Percentiles rank a stretch among this genome's conserved stretches.
phyloP scores from a whole-genome alignment of 2,888 invertebrate species.

The Drosophila tanythrix region DNA sequence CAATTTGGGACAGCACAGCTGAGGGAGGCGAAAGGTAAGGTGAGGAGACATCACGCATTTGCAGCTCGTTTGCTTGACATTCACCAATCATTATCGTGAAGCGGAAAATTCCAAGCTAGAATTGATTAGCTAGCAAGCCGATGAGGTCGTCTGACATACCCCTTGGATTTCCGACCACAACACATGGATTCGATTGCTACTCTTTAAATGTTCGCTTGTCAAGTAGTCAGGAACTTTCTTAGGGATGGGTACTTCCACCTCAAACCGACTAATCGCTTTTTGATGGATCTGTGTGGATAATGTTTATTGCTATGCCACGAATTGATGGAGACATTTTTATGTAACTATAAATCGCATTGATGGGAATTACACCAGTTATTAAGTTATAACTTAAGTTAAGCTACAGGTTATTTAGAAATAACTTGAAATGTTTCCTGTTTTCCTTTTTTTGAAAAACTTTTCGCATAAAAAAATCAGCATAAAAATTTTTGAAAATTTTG shows the following conservation, averaged over 20 bases:
- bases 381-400: background rate
- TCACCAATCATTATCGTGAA: slow-evolving; percentile 59
- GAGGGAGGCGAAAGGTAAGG: background rate
- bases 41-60: slow-evolving; percentile 47
- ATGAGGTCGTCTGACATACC: slow-evolving; percentile 5
- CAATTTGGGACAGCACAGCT: slow-evolving; percentile 22
- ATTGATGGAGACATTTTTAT: background rate
- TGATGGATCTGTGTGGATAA: background rate
- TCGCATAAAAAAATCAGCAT: background rate
- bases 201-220: background rate
- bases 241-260: too few species aligned
- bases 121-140: slow-evolving; percentile 39
- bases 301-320: background rate
- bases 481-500: accelerated
- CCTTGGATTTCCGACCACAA: background rate
- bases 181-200: slow-evolving; percentile 2
- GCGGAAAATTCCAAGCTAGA: slow-evolving; percentile 71
- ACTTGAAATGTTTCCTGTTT: background rate
- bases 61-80: slow-evolving; percentile 60
- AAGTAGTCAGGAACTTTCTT: background rate
- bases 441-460: background rate
- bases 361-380: background rate
- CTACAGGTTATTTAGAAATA: background rate
- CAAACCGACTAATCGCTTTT: slow-evolving; percentile 26
- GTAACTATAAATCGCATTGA: background rate